Evolutionary conservation across 2,888 invertebrate genomes (phyloP).

Genomic region (Chydorus sphaericus): DNA sequence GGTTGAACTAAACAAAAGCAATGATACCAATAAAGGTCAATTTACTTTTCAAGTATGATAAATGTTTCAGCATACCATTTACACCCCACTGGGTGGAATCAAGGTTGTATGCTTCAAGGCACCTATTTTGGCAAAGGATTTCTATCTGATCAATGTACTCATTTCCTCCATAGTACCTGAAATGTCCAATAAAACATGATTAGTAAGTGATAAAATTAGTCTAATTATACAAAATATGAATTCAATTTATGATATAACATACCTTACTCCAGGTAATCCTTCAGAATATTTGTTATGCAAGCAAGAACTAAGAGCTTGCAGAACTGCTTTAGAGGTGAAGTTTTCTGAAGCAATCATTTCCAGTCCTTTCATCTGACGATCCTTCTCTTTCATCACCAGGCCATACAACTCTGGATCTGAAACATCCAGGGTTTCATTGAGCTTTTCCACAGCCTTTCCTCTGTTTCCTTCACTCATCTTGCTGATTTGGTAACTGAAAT

Average conservation of each 20-base stretch:
- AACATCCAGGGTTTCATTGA: constrained; percentile 10
- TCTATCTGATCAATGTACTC: constrained; percentile 42
- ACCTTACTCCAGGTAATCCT: constrained; percentile 35
- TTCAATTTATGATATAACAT: not conserved
- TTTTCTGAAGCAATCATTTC: constrained; percentile 41
- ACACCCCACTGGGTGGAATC: constrained; percentile 40
- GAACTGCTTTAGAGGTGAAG: constrained; percentile 25
- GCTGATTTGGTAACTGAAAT: too few species aligned
- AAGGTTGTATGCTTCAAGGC: constrained; percentile 36
- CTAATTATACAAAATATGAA: too few species aligned
- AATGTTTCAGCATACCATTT: too few species aligned
- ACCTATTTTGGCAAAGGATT: constrained; percentile 37
- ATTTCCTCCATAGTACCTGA: constrained; percentile 43
- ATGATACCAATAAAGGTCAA: too few species aligned
- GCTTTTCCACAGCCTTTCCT: not conserved
- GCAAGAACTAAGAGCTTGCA: constrained; percentile 34
- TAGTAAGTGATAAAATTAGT: not conserved
- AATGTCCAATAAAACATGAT: not conserved
- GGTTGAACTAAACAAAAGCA: too few species aligned
- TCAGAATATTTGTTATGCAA: constrained; percentile 44
- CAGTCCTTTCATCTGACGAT: constrained; percentile 34
- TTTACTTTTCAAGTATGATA: too few species aligned
- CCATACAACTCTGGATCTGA: constrained; percentile 72
- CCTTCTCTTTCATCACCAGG: constrained; percentile 52
- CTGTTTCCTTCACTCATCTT: not conserved